Evolutionary conservation across 2,797 vertebrate genomes (phyloP).

Genomic region (Poecile montanus): DNA sequence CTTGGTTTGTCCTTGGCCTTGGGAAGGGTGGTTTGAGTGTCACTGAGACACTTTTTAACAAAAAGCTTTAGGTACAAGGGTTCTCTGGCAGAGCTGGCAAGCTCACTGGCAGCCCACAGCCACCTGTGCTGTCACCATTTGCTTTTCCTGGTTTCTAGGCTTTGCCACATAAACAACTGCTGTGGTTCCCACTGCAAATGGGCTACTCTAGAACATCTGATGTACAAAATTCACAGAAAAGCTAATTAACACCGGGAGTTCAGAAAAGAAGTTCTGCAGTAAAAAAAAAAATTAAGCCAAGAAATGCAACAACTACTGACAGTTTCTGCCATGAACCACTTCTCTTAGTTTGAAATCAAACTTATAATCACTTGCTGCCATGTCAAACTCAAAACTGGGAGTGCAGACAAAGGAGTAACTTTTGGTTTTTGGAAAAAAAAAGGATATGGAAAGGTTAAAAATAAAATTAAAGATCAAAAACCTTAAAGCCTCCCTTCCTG

Average conservation of each 20-base stretch:
- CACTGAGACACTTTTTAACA: not conserved
- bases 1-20: constrained; percentile 57
- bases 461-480: constrained; percentile 18
- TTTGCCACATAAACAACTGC: not conserved
- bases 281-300: not conserved
- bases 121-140: not conserved
- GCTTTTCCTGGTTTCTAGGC: not conserved
- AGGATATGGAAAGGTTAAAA: constrained; percentile 39
- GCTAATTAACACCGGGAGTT: constrained; percentile 66
- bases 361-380: not conserved
- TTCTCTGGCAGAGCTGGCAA: constrained; percentile 1
- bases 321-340: constrained; percentile 60
- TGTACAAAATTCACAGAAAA: constrained; percentile 45
- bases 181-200: not conserved
- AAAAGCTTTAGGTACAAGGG: not conserved
- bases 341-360: constrained; percentile 56
- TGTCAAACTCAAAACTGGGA: constrained; percentile 33
- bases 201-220: not conserved
- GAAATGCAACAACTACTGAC: constrained; percentile 24
- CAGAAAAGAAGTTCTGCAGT: constrained; percentile 20
- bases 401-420: constrained; percentile 30
- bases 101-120: not conserved
- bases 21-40: not conserved
- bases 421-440: not conserved
- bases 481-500: constrained; percentile 73